Base-by-base conservation (phyloP, 1,140 invertebrate genomes). In the Diachasmimorpha longicaudata region DNA sequence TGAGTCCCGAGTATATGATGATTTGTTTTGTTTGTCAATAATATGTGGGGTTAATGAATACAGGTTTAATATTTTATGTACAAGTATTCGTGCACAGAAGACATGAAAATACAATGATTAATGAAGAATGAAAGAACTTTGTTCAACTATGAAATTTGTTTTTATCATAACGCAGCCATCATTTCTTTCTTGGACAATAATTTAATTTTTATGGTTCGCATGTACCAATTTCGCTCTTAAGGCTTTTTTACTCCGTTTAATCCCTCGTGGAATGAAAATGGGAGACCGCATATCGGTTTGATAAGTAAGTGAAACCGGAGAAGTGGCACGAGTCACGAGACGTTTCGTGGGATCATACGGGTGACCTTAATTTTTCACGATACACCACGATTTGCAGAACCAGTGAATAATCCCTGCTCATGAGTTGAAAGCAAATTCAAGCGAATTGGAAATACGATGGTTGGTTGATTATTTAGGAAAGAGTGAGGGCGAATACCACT, bases 291-390 rank as follows among this genome's bases (percentile, higher is more conserved):
- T 69, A 67, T 75, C 14, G 23, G 44, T 72, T 68, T 46, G 21
- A 42, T 21, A 71, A 42, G 23, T 25, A 67, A 67, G 23, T 21
- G n/a, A n/a, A 48, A 16, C 58, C 36, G 37, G n/a, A 39, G 68
- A 77, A 77, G 72, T 77, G 52, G 39, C 72, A 39, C 48, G 48
- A 74, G 76, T 77, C 76, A 77, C 76, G 76, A 74, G 67, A 77
- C 71, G 42, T 77, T 19, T 58, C 70, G 70, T 72, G 70, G 37
- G 3, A 9, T 31, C 31, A 72, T 13, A 52, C 21, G 23, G 46
- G 23, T 42, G 48, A 37, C 52, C 25, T 58, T 72, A 58, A 58
- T 72, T 72, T 72, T 31, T 72, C 13, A 37, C 48, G 70, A 72
- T 55, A 72, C 44, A 3, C 46, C 13, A 13, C 69, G 44, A 70